Percentiles rank a stretch among this genome's conserved stretches.
These are phyloP conservation scores for Protomyctophum bolini DNA, from an alignment of 2,113 vertebrate species.

Conservation along the genomic window DNA sequence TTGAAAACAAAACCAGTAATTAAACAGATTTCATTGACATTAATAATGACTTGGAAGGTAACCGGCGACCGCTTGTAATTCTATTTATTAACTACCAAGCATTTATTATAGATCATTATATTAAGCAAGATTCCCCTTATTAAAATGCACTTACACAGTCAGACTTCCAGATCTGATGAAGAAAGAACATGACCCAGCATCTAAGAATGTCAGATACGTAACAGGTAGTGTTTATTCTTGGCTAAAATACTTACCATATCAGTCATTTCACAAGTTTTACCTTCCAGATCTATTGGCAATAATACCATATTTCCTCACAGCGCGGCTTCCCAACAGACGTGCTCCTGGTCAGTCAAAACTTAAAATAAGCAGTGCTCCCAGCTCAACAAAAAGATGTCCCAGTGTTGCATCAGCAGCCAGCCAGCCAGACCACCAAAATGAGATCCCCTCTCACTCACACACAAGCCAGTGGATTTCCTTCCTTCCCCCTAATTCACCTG, in stretches of 20 bases:
- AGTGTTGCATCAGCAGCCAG: conserved; percentile 21
- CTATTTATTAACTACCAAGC: too few relatives aligned
- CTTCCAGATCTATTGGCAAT: conserved; percentile 27
- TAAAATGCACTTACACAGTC: background rate
- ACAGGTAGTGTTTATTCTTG: background rate
- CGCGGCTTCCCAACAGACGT: conserved; percentile 9
- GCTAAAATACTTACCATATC: conserved; percentile 48
- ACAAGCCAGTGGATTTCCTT: conserved; percentile 29
- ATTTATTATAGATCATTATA: too few relatives aligned
- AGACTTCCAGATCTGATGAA: too few relatives aligned
- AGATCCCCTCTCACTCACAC: background rate
- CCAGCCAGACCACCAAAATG: conserved; percentile 10
- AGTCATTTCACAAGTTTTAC: conserved; percentile 20
- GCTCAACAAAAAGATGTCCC: conserved; percentile 17
- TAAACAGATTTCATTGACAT: too few relatives aligned
- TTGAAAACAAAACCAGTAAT: too few relatives aligned
- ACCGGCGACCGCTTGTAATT: too few relatives aligned
- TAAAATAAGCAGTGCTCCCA: conserved; percentile 18
- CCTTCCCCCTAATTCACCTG: conserved; percentile 42
- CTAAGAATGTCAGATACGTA: background rate
- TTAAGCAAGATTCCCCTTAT: background rate
- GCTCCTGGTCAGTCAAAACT: conserved; percentile 10
- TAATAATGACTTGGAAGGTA: too few relatives aligned
- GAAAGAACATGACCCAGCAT: too few relatives aligned
- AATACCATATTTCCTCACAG: conserved; percentile 18